Evolutionary conservation across 2,797 vertebrate species (phyloP).

Genomic region (Crocidura indochinensis): DNA sequence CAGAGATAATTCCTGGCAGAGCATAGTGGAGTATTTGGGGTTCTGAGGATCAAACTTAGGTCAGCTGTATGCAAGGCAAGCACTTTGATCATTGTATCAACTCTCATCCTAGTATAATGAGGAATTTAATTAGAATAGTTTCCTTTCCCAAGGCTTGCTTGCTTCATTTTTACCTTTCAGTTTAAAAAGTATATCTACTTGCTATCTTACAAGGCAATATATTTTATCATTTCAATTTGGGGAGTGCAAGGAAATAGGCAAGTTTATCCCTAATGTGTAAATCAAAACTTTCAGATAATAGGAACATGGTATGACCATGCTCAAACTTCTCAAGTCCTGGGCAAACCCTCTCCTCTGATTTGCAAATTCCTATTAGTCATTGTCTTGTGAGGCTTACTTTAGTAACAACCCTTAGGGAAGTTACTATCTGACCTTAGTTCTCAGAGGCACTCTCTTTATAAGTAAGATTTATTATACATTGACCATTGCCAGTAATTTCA

Average conservation of each 20-base stretch:
- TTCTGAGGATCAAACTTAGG: background rate
- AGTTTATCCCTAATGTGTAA: background rate
- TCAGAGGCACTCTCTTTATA: background rate
- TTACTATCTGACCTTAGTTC: background rate
- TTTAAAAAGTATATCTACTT: slow-evolving; percentile 35
- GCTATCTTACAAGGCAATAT: slow-evolving; percentile 22
- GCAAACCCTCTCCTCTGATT: background rate
- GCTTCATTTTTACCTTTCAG: slow-evolving; percentile 54
- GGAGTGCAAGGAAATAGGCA: background rate
- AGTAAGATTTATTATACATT: background rate
- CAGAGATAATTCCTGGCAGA: background rate
- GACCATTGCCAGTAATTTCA: background rate
- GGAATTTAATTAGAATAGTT: slow-evolving; percentile 31
- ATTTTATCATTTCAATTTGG: background rate
- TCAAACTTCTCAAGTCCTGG: background rate
- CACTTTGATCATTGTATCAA: too few species aligned
- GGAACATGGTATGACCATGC: background rate
- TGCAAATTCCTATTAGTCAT: background rate
- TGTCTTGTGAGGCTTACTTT: background rate
- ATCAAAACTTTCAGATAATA: background rate
- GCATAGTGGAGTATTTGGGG: too few species aligned
- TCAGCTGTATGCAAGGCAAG: background rate
- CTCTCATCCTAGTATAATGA: background rate
- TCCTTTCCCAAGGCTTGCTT: slow-evolving; percentile 37
- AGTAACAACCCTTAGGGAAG: background rate